phyloP scores from a whole-genome alignment of 2,113 vertebrate species.

The Emydocephalus ijimae region DNA sequence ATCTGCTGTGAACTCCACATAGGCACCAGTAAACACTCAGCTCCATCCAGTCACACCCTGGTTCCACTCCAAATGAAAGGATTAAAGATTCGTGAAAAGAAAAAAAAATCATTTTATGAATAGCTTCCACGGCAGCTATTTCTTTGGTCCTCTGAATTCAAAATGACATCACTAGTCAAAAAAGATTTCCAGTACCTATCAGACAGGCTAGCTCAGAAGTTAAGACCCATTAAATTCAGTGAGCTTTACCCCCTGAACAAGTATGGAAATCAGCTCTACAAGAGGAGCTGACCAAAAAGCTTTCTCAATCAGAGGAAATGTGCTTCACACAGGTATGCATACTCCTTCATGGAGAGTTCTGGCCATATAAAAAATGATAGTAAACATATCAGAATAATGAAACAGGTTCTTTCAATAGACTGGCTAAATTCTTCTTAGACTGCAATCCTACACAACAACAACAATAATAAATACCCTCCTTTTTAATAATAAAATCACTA shows the following conservation, averaged over 20 bases:
- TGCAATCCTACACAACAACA: neutral
- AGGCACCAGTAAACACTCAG: neutral
- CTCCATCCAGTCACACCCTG: neutral
- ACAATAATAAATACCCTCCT: neutral
- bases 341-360: neutral
- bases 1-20: neutral
- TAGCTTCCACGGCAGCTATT: neutral
- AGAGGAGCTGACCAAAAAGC: neutral
- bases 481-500: neutral
- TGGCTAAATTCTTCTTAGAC: neutral
- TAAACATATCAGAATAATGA: neutral
- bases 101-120: neutral
- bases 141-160: neutral
- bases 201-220: neutral
- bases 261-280: neutral
- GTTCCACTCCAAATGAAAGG: neutral
- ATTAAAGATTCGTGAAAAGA: neutral
- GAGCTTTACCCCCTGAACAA: neutral
- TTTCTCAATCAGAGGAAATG: neutral
- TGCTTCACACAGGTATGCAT: neutral
- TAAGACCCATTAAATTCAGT: neutral
- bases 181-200: neutral
- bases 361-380: neutral
- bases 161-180: no score
- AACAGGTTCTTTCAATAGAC: neutral